phyloP scores from a whole-genome alignment of 2,797 vertebrate species.

The Periparus ater region DNA sequence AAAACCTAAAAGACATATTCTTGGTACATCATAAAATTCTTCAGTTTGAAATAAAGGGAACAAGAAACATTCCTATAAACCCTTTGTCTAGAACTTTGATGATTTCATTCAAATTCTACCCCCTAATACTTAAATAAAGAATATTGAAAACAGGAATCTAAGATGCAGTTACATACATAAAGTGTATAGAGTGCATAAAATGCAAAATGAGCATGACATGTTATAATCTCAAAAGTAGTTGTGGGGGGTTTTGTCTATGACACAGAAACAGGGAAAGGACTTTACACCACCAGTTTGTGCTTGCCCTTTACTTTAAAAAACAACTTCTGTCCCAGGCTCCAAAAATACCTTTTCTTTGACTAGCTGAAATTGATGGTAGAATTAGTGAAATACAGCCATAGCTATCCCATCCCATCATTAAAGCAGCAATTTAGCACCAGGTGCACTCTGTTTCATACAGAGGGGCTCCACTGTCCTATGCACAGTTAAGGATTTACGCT shows the following conservation, averaged over 20 bases:
- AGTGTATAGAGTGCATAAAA: neutral
- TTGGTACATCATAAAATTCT: neutral
- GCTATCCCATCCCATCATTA: neutral
- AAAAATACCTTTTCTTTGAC: neutral
- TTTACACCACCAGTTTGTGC: neutral
- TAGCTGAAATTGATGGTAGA: neutral
- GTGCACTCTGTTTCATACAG: neutral
- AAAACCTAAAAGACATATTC: neutral
- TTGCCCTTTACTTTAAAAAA: neutral
- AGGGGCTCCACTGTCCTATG: neutral
- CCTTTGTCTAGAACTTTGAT: neutral
- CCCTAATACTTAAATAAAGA: neutral
- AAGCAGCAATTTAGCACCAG: neutral
- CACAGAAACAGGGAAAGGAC: neutral
- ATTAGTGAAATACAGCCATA: neutral
- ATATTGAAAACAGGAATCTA: neutral
- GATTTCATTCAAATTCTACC: neutral
- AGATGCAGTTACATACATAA: neutral
- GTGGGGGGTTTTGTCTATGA: neutral
- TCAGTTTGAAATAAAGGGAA: neutral
- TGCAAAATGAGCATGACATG: neutral
- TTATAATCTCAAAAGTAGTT: neutral
- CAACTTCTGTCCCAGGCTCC: neutral
- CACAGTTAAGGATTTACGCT: neutral
- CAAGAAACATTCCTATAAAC: neutral